Evolutionary conservation across 1,140 invertebrate genomes (phyloP), one percentile per base, ranked within the genome.

Genomic region (Centruroides sculpturatus): DNA sequence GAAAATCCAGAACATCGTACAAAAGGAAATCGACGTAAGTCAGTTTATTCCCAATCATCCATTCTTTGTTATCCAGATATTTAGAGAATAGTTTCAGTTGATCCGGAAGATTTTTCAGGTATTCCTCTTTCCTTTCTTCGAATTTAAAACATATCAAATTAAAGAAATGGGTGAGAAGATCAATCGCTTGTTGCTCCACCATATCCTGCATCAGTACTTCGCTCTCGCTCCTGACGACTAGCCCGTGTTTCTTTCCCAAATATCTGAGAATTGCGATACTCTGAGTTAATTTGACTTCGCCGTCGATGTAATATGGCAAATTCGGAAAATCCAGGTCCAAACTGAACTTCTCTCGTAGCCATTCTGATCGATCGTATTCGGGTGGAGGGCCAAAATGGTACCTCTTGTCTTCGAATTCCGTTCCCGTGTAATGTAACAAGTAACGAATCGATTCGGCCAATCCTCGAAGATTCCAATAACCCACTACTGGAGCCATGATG

Each of bases 391-490:
- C 56, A 46, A 57, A 57, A 0, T 67, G 65, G 57, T 74, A 73
- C 4, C 63, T 59, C 34, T 69, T 70, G 52, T 91, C 87, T 69
- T 86, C 82, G 68, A 83, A 91, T 36, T 81, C 77, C n/a, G 82
- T 74, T 55, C 76, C 79, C 7, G 78, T 81, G 71, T 88, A 86
- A 51, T 78, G 79, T 0, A 90, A 71, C 3, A 92, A 68, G 56
- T 83, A 83, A 49, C 88, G 78, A 55, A 86, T 83, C 7, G 84
- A 77, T 69, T 91, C 86, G 3, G 73, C 85, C 9, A 86, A 71
- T 55, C 82, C 86, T 62, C 79, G 81, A 0, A 82, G 66, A 55
- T 83, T 76, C 69, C 87, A 88, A 66, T 86, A 86, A 57, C 78
- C 81, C 11, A 85, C 70, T 3, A 56, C 59, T 3, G 78, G 73